A percentile compares a stretch with the other conserved stretches of the same genome.
phyloP scores from a whole-genome alignment of 1,140 invertebrate genomes.

The Cyclina sinensis region DNA sequence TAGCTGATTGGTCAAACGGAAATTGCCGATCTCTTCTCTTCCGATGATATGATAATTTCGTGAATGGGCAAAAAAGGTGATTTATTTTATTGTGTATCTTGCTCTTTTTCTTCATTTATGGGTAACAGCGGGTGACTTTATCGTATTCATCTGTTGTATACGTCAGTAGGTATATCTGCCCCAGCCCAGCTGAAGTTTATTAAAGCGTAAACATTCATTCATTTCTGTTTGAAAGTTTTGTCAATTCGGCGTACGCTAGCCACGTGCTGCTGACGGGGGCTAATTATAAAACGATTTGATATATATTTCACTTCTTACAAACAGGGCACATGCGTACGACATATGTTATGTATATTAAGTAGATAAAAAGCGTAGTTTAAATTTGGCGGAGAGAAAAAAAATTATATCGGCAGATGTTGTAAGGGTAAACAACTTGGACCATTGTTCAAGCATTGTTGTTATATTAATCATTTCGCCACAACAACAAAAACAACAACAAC shows the following conservation, averaged over 20 bases:
- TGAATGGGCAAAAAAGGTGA: background rate
- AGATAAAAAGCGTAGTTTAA: background rate
- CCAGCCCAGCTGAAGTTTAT: background rate
- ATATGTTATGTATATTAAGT: constrained; percentile 35
- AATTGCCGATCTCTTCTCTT: background rate
- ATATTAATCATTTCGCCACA: no score
- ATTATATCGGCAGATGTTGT: background rate
- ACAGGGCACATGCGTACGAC: background rate
- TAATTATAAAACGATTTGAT: constrained; percentile 9
- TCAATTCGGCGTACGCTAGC: background rate
- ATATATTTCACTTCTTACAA: constrained; percentile 3
- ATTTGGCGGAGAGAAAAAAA: background rate
- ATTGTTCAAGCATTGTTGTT: no score
- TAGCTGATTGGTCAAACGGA: constrained; percentile 26
- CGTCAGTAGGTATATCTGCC: background rate
- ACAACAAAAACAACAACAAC: no score
- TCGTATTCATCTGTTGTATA: background rate
- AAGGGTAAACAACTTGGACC: no score
- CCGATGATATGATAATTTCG: background rate
- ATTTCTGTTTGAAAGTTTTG: background rate
- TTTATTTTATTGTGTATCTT: background rate
- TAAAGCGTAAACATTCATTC: background rate
- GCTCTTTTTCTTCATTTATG: background rate
- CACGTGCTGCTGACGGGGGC: background rate
- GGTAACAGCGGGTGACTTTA: constrained; percentile 20